Percentiles rank a stretch among this genome's conserved stretches.
phyloP scores from a whole-genome alignment of 2,113 vertebrate species.

The Hiodon tergisus region DNA sequence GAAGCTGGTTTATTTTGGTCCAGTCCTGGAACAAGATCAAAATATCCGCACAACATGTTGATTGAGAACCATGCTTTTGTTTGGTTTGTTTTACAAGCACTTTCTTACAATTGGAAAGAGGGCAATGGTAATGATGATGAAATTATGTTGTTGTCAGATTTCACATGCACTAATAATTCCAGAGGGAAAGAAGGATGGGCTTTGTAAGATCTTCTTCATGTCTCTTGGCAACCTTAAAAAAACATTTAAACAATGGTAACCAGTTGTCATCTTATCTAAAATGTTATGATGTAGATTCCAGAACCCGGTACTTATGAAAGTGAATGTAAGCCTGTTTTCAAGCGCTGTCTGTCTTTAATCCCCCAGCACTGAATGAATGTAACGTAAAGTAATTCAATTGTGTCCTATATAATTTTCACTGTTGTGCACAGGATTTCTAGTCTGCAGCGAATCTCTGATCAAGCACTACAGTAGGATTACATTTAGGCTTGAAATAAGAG shows the following conservation, averaged over 20 bases:
- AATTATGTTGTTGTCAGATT: conserved; percentile 25
- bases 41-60: conserved; percentile 30
- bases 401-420: conserved; percentile 3
- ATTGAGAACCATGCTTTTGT: conserved; percentile 31
- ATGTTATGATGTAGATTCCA: too few relatives aligned
- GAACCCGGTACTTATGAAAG: too few relatives aligned
- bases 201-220: conserved; percentile 1
- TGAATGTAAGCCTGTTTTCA: too few relatives aligned
- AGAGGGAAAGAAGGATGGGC: conserved; percentile 24
- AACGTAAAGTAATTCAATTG: too few relatives aligned
- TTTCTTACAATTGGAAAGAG: conserved; percentile 32
- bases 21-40: conserved; percentile 39
- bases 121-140: conserved; percentile 20
- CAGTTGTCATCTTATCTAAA: too few relatives aligned
- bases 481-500: conserved; percentile 51
- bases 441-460: conserved; percentile 25
- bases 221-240: neutral
- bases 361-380: too few relatives aligned
- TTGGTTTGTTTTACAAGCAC: conserved; percentile 31
- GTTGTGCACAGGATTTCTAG: neutral
- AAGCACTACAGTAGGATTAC: conserved; percentile 54
- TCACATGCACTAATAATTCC: conserved; percentile 34
- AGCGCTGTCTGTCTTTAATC: too few relatives aligned
- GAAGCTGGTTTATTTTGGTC: conserved; percentile 44
- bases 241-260: neutral